Evolutionary conservation across 2,888 invertebrate genomes (phyloP), one percentile per base, ranked within the genome.

Genomic region (Eilema griseolum): DNA sequence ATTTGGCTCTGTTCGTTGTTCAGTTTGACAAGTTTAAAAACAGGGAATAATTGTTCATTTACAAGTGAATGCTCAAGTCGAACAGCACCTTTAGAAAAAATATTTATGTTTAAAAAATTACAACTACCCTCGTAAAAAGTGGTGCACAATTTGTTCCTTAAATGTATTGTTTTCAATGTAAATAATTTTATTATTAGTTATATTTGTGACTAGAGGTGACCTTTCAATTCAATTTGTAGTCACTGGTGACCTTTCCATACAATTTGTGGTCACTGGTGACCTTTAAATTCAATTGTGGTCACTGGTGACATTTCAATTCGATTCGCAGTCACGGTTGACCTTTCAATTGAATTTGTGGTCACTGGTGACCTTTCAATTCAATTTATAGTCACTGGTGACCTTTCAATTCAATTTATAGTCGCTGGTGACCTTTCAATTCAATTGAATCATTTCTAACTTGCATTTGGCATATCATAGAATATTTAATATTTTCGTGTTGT

Each of bases 121-220:
- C 41, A 4, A 37, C 37, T 33, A 37, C 61, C 37, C 37, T 1
- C 16, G 14, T 61, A n/a, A 67, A 61, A 71, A 62, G 67, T 33
- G 71, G 69, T 61, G 31, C 61, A 61, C 70, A 37, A 64, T 11
- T 72, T 72, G 74, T 76, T 79, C 76, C 72, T 70, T 73, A 60
- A 71, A 33, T 66, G 69, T 77, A 75, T 70, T 23, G 67, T 41
- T 69, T 69, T 56, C 52, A 26, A 57, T 66, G 67, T 80, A 69
- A 73, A 80, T 74, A 74, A 14, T 46, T 26, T 66, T 72, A 71
- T 76, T 80, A 76, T 78, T 79, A 70, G 67, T 20, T 60, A 16
- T 61, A 56, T 31, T 31, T 10, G 1, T 56, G 24, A 24, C 46
- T 60, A n/a, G n/a, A n/a, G n/a, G n/a, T n/a, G n/a, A n/a, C n/a